A percentile compares a stretch with the other conserved stretches of the same genome.
These are phyloP conservation scores for Drosophila subobscura DNA, from an alignment of 1,140 invertebrate genomes.

Conservation along the genomic window DNA sequence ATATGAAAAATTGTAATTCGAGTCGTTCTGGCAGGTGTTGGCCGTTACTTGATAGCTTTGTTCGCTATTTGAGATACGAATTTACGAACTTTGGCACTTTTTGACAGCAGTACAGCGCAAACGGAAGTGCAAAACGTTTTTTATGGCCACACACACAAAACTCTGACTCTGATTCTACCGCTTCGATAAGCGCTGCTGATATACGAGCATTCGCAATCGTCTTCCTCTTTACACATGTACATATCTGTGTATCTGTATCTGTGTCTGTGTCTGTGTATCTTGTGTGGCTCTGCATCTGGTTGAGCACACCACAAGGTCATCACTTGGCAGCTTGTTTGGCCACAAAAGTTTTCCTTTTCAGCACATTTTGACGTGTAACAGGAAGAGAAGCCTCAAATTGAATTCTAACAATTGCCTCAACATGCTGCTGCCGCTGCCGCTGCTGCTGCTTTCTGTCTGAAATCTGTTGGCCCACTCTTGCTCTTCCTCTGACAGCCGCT, in stretches of 20 bases:
- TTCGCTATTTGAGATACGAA: too few relatives aligned
- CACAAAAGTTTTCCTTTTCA: slow-evolving; percentile 44
- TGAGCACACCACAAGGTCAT: slow-evolving; percentile 28
- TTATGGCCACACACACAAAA: slow-evolving; percentile 7
- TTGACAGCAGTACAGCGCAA: slow-evolving; percentile 21
- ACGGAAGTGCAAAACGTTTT: slow-evolving; percentile 33
- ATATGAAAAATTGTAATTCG: slow-evolving; percentile 17
- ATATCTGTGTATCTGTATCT: slow-evolving; percentile 31
- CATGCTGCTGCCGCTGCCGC: slow-evolving; percentile 19
- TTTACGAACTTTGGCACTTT: slow-evolving; percentile 33
- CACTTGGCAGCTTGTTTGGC: slow-evolving; percentile 28
- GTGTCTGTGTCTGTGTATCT: slow-evolving; percentile 30
- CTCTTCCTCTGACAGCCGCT: slow-evolving; percentile 35
- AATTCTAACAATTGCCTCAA: slow-evolving; percentile 44
- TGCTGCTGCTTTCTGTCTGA: slow-evolving; percentile 18
- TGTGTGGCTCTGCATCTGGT: slow-evolving; percentile 20
- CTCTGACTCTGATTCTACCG: slow-evolving; percentile 28
- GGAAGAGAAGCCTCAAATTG: slow-evolving; percentile 47
- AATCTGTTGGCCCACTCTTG: too few relatives aligned
- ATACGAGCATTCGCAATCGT: slow-evolving; percentile 52
- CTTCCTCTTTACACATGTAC: slow-evolving; percentile 23
- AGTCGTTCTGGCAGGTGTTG: slow-evolving; percentile 29
- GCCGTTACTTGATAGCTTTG: slow-evolving; percentile 11
- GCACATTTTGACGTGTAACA: slow-evolving; percentile 45
- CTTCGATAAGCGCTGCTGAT: slow-evolving; percentile 67